Evolutionary conservation across 2,888 invertebrate genomes (phyloP).

Genomic region (Pseudolycoriella hygida): DNA sequence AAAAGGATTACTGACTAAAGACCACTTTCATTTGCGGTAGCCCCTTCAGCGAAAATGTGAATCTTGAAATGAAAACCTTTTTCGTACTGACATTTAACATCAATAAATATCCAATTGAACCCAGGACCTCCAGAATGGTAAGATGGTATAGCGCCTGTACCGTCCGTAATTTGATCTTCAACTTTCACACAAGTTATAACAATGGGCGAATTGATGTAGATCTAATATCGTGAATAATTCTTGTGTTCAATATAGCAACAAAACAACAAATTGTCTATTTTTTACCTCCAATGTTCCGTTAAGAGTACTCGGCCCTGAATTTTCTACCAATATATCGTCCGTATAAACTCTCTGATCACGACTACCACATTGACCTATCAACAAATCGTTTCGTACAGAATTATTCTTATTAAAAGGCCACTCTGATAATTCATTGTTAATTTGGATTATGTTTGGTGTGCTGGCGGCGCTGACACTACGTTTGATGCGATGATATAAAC

Average conservation of each 20-base stretch:
- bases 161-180: slow-evolving; percentile 9
- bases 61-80: slow-evolving; percentile 31
- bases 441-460: no score
- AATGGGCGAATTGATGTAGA: slow-evolving; percentile 10
- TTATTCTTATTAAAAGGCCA: no score
- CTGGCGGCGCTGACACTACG: no score
- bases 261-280: neutral
- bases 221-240: slow-evolving; percentile 6
- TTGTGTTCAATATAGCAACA: neutral
- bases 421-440: no score
- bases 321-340: slow-evolving; percentile 11
- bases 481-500: no score
- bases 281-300: slow-evolving; percentile 11
- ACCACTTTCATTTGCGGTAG: neutral
- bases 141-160: slow-evolving; percentile 8
- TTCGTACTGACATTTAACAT: slow-evolving; percentile 26
- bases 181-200: slow-evolving; percentile 11
- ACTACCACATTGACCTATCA: slow-evolving; percentile 7
- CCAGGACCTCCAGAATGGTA: slow-evolving; percentile 26
- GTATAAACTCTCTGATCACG: slow-evolving; percentile 8
- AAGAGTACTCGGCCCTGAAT: slow-evolving; percentile 10
- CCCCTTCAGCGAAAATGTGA: slow-evolving; percentile 24
- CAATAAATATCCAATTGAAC: slow-evolving; percentile 26
- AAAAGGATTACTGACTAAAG: neutral
- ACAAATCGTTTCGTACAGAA: slow-evolving; percentile 5